A percentile compares a stretch with the other conserved stretches of the same genome.
Conservation (phyloP, 2,888 invertebrate species). For the Sphinx pinastri region DNA sequence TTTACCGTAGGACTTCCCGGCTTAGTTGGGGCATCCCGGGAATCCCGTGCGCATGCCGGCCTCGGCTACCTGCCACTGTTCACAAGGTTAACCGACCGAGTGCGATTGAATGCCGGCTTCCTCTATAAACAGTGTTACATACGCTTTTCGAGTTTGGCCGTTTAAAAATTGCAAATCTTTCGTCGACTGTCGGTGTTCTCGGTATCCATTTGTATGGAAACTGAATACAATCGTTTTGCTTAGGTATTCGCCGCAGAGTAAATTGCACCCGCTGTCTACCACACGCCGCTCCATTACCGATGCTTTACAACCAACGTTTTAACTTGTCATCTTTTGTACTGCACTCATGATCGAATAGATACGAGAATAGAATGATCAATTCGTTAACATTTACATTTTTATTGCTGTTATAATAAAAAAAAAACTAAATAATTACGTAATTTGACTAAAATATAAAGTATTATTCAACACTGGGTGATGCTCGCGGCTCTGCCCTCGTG, state of each 20-base stretch:
- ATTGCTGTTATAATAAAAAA: too few species aligned
- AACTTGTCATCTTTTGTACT: neutral
- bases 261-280: conserved; percentile 12
- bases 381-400: neutral
- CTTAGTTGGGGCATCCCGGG: conserved; percentile 47
- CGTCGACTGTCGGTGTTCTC: conserved; percentile 23
- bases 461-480: too few species aligned
- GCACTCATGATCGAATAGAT: neutral
- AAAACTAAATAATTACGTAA: neutral
- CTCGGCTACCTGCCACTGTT: conserved; percentile 49
- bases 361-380: neutral
- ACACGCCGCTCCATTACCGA: conserved; percentile 5
- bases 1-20: conserved; percentile 61
- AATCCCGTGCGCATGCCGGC: conserved; percentile 50
- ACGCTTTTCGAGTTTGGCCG: conserved; percentile 39
- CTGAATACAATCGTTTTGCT: conserved; percentile 18
- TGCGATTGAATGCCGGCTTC: conserved; percentile 44
- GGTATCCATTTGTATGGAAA: conserved; percentile 20
- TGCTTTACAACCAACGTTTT: neutral
- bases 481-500: too few species aligned
- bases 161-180: conserved; percentile 41
- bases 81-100: conserved; percentile 46
- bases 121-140: conserved; percentile 42
- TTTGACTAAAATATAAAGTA: neutral
- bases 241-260: conserved; percentile 9